Evolutionary conservation across 2,888 invertebrate genomes (phyloP).

Genomic region (Creontiades dilutus): DNA sequence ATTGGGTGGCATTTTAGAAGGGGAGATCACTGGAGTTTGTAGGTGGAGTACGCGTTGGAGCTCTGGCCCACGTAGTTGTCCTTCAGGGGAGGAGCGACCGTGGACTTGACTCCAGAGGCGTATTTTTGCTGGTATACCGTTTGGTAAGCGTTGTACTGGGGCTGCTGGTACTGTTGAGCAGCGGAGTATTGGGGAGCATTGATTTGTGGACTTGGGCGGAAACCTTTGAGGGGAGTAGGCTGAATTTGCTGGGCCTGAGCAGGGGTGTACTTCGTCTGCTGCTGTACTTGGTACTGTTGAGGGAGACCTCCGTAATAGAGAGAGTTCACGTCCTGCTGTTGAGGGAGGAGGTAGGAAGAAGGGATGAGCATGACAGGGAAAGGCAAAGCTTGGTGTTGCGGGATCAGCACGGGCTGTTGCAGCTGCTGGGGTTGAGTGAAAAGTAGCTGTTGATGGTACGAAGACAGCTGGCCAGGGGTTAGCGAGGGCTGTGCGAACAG

Average conservation of each 20-base stretch:
- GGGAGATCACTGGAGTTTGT: constrained; percentile 67
- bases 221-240: constrained; percentile 54
- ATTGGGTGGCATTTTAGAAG: neutral
- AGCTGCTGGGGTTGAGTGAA: constrained; percentile 62
- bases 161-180: constrained; percentile 38
- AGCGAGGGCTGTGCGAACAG: constrained; percentile 51
- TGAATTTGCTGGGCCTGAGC: constrained; percentile 65
- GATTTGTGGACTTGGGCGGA: constrained; percentile 73
- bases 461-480: constrained; percentile 45
- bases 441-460: constrained; percentile 46
- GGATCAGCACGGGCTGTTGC: constrained; percentile 71
- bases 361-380: constrained; percentile 73
- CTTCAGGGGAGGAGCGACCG: constrained; percentile 77
- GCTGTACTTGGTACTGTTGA: constrained; percentile 46
- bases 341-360: constrained; percentile 67
- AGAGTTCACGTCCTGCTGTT: constrained; percentile 68
- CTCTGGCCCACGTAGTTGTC: constrained; percentile 72
- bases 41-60: constrained; percentile 62
- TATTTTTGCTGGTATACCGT: constrained; percentile 78
- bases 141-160: constrained; percentile 69
- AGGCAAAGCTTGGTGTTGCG: constrained; percentile 71
- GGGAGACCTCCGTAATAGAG: constrained; percentile 43
- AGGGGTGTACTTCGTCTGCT: constrained; percentile 50
- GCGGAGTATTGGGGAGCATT: constrained; percentile 6
- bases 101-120: constrained; percentile 77